A percentile compares a stretch with the other conserved stretches of the same genome.
phyloP scores from a whole-genome alignment of 2,797 vertebrate species.

The Eidolon dupreanum region DNA sequence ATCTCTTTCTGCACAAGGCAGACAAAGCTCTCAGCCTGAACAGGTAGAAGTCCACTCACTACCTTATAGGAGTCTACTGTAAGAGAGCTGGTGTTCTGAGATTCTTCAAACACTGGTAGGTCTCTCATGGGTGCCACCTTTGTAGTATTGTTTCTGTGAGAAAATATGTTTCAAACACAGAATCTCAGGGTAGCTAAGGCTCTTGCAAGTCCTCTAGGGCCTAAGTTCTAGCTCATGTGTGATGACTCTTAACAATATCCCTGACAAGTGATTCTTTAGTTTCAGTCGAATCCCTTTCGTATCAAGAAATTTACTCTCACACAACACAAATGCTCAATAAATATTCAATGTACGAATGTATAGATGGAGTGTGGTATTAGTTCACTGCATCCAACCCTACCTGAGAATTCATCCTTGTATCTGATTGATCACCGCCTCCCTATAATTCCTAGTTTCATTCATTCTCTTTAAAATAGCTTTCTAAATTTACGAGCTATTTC shows the following conservation, averaged over 20 bases:
- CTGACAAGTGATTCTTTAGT: background rate
- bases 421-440: background rate
- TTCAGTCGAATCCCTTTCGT: background rate
- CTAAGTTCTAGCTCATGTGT: background rate
- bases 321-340: background rate
- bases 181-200: background rate
- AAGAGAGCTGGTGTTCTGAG: background rate
- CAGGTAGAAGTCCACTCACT: too few species aligned
- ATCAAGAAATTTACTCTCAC: background rate
- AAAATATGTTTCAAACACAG: background rate
- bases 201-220: background rate
- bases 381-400: background rate
- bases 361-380: background rate
- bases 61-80: background rate
- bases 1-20: background rate
- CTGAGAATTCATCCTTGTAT: background rate
- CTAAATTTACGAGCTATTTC: slow-evolving; percentile 10
- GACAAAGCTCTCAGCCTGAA: background rate
- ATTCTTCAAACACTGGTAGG: background rate
- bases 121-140: background rate
- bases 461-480: background rate
- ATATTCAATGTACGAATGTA: background rate
- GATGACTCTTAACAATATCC: background rate
- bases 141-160: background rate
- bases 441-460: background rate